These are phyloP conservation scores for Pagrus major DNA, from an alignment of 2,113 vertebrate genomes.

Conservation along the genomic window DNA sequence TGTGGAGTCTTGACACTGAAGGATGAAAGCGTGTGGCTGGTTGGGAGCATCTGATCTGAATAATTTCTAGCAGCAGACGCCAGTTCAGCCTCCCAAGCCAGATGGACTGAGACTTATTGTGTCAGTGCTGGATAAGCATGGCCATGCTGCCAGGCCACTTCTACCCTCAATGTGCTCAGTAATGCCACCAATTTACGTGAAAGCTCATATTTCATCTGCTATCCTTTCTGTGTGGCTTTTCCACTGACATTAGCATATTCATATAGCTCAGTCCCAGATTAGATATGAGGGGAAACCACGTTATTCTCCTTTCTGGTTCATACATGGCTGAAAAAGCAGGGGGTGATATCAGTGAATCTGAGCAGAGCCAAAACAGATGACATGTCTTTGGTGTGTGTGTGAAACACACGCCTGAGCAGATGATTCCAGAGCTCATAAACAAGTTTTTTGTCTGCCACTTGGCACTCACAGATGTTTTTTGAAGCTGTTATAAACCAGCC, in stretches of 20 bases:
- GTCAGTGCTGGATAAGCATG: conserved; percentile 55
- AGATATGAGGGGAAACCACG: conserved; percentile 15
- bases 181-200: conserved; percentile 48
- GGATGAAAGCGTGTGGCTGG: conserved; percentile 33
- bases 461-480: not conserved
- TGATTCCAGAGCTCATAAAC: conserved; percentile 43
- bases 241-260: conserved; percentile 43
- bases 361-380: conserved; percentile 44
- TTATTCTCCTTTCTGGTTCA: conserved; percentile 16
- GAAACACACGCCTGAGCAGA: conserved; percentile 30
- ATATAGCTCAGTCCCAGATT: conserved; percentile 24
- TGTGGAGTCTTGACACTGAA: not conserved
- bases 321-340: conserved; percentile 15
- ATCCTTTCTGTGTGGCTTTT: conserved; percentile 8
- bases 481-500: not conserved
- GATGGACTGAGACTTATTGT: conserved; percentile 72
- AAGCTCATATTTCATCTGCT: conserved; percentile 54
- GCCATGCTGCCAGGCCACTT: conserved; percentile 55
- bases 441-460: conserved; percentile 8
- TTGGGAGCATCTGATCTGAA: conserved; percentile 66
- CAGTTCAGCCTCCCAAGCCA: conserved; percentile 57
- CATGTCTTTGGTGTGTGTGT: conserved; percentile 4
- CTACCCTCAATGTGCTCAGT: conserved; percentile 23
- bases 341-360: conserved; percentile 8
- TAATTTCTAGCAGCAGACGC: conserved; percentile 56